Evolutionary conservation across 1,140 invertebrate genomes (phyloP), one percentile per base, ranked within the genome.

Genomic region (Drosophila melanica): DNA sequence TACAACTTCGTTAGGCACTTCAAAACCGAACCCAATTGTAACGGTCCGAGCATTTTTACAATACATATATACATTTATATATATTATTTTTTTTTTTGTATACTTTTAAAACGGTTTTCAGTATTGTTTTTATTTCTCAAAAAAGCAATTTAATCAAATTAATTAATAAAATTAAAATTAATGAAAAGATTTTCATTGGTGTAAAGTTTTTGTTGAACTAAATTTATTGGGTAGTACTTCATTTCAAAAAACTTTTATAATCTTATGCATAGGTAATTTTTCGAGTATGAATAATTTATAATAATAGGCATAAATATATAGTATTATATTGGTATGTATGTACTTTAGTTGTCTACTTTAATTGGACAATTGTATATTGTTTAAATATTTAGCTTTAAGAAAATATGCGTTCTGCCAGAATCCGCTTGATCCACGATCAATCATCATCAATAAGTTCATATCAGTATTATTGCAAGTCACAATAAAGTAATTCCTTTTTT

Each of bases 161-260:
- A 89, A 84, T 79, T 50, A 86, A 74, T 48, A 45, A 82, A 91
- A 58, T 76, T 76, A 90, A 77, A 89, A 76, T 74, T 75, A 86
- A 90, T 84, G 75, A 91, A 91, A 90, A 90, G 70, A 87, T 81
- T 90, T 90, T 79, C 82, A 79, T 90, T 81, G 81, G 64, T 79
- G 81, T 80, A 91, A 91, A 91, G 84, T 91, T 91, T 86, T 91
- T 91, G 75, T 91, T 90, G 81, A 91, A 91, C 90, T 91, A 91
- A 91, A 91, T 91, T 91, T 91, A 91, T 91, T 91, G 90, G 90
- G 90, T 91, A 89, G 86, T 91, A 90, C 80, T 90, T 79, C 81
- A 80, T 85, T 90, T 85, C 80, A 90, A 59, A 90, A 66, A 90
- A 81, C 73, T 74, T 72, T 65, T 87, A 87, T 89, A 89, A 89